phyloP scores from a whole-genome alignment of 2,797 vertebrate species.

The Siniperca scherzeri region DNA sequence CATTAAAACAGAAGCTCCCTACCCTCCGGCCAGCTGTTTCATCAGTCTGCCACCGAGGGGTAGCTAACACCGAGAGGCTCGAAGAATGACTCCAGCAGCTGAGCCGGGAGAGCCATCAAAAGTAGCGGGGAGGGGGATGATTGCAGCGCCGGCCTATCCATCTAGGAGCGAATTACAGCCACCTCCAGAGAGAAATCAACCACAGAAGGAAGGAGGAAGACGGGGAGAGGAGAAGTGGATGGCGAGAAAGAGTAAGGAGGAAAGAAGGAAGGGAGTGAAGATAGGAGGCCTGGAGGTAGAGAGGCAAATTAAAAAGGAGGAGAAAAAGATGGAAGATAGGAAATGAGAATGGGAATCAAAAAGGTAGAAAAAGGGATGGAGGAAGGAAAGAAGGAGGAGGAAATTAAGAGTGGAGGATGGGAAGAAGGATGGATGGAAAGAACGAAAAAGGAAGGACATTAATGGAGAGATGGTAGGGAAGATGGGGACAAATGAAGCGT shows the following conservation, averaged over 20 bases:
- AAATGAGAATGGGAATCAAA: not conserved
- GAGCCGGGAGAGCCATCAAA: slow-evolving; percentile 62
- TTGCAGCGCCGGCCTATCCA: slow-evolving; percentile 54
- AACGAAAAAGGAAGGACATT: not conserved
- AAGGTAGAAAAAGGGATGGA: not conserved
- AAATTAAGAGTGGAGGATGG: not conserved
- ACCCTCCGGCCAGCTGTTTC: not conserved
- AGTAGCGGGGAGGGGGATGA: slow-evolving; percentile 38
- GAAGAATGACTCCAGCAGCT: slow-evolving; percentile 28
- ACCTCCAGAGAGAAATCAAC: slow-evolving; percentile 45
- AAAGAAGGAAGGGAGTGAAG: not conserved
- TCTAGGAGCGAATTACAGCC: slow-evolving; percentile 67
- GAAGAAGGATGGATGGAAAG: not conserved
- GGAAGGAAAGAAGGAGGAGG: not conserved
- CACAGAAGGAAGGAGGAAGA: not conserved
- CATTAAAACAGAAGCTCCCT: slow-evolving; percentile 32
- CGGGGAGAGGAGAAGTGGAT: not conserved
- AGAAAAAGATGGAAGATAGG: not conserved
- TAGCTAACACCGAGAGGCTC: not conserved
- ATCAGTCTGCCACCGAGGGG: slow-evolving; percentile 48
- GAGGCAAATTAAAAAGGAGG: not conserved
- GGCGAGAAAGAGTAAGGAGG: not conserved
- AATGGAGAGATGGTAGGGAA: not conserved
- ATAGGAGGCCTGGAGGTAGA: not conserved
- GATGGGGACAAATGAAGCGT: not conserved